Percentiles rank a stretch among this genome's conserved stretches.
Evolutionary conservation across 2,113 vertebrate species (phyloP).

Genomic region (Myrmecobius fasciatus): DNA sequence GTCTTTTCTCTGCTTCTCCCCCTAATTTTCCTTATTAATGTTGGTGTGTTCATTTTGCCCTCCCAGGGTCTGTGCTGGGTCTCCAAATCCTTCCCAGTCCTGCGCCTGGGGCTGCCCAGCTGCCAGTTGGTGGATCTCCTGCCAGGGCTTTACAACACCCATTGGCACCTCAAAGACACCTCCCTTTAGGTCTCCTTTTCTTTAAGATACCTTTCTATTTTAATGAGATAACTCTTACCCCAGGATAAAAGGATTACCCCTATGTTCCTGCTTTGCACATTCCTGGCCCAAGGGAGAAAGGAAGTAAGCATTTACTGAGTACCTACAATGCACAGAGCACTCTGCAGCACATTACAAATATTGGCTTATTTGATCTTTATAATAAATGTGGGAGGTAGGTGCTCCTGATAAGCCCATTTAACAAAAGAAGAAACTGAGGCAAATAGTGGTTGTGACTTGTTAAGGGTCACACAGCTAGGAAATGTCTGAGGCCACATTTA

Average conservation of each 20-base stretch:
- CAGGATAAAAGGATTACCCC: too few species aligned
- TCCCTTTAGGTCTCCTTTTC: neutral
- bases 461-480: neutral
- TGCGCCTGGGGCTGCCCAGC: neutral
- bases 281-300: neutral
- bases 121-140: neutral
- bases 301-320: slow-evolving; percentile 25
- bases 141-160: neutral
- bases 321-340: neutral
- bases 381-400: neutral
- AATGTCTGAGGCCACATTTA: neutral
- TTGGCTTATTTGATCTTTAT: neutral
- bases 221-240: neutral
- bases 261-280: neutral
- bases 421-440: neutral
- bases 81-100: neutral
- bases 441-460: neutral
- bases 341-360: neutral
- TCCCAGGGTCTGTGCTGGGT: neutral
- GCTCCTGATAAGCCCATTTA: neutral
- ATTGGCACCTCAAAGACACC: neutral
- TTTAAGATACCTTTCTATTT: neutral
- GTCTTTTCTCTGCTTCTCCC: neutral
- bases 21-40: neutral
- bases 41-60: neutral